These are phyloP conservation scores for mouse (Mus musculus) DNA, from an alignment of 2,113 vertebrate genomes.

Conservation along the genomic window GRCm39 chrX:56684501-56685000, in stretches of 20 bases:
- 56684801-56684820: slow-evolving; percentile 42
- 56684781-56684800: background rate
- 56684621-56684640: background rate
- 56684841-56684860: background rate
- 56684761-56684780: background rate
- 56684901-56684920: background rate
- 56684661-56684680: background rate
- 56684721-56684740: background rate
- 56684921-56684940: slow-evolving; percentile 22
- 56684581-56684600: background rate
- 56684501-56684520: slow-evolving; percentile 25
- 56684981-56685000: background rate
- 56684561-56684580: slow-evolving; percentile 1
- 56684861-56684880: background rate
- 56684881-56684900: background rate
- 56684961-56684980: background rate
- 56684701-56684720: background rate
- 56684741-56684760: slow-evolving; percentile 6
- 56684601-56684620: background rate
- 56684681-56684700: background rate
- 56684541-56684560: slow-evolving; percentile 16
- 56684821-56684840: background rate
- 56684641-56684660: background rate
- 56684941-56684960: background rate
- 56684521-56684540: slow-evolving; percentile 45